Percentiles rank a stretch among this genome's conserved stretches.
Conservation (phyloP, 2,113 vertebrate genomes). For the Tor tambroides region DNA sequence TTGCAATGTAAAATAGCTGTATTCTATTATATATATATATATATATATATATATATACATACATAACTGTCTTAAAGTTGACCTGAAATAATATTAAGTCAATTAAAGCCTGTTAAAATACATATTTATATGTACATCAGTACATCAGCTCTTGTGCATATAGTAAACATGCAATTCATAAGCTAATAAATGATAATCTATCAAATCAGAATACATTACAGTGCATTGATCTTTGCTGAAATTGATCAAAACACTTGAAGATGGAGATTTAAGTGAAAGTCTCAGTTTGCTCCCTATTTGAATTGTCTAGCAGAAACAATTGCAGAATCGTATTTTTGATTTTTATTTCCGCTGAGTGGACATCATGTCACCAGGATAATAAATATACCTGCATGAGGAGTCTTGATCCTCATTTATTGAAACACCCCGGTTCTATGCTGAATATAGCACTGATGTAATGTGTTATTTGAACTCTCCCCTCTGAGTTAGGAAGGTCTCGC, state of each 20-base stretch:
- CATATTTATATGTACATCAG: too few species aligned
- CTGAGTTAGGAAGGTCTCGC: neutral
- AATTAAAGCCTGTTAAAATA: too few species aligned
- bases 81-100: too few species aligned
- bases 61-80: too few species aligned
- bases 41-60: too few species aligned
- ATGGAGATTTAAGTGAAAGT: neutral
- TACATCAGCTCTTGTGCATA: too few species aligned
- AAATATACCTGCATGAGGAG: neutral
- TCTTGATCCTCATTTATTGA: neutral
- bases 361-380: neutral
- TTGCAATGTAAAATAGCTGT: too few species aligned
- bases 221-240: too few species aligned
- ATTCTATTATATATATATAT: too few species aligned
- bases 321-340: neutral
- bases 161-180: too few species aligned
- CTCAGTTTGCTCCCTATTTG: neutral
- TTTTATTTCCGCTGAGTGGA: neutral
- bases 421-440: neutral
- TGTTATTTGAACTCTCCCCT: slow-evolving; percentile 1
- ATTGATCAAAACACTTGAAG: neutral
- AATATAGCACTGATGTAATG: neutral
- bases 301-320: neutral
- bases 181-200: too few species aligned
- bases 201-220: too few species aligned